Percentiles rank a stretch among this genome's conserved stretches.
phyloP scores from a whole-genome alignment of 2,113 vertebrate genomes.

The Bos javanicus region DNA sequence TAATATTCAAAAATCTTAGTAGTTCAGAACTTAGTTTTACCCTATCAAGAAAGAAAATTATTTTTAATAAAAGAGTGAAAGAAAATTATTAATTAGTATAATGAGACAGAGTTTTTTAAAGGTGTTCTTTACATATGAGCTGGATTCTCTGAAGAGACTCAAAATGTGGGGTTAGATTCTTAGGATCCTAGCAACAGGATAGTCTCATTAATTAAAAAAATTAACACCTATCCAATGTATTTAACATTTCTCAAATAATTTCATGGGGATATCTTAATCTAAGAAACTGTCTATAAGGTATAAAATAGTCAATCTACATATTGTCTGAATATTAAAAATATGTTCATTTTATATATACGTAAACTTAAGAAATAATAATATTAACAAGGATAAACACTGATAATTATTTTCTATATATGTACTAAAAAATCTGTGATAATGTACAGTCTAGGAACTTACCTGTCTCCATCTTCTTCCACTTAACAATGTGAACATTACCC shows the following conservation, averaged over 20 bases:
- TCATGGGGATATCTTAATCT: not conserved
- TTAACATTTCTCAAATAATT: not conserved
- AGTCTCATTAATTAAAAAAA: not conserved
- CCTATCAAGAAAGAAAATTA: slow-evolving; percentile 19
- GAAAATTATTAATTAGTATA: slow-evolving; percentile 17
- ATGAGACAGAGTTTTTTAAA: not conserved
- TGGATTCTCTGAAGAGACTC: not conserved
- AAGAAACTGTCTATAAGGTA: not conserved
- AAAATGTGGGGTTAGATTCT: not conserved
- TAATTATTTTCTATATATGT: not conserved
- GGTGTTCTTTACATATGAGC: slow-evolving; percentile 18
- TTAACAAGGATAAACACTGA: not conserved
- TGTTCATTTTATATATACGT: slow-evolving; percentile 1
- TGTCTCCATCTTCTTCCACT: not conserved
- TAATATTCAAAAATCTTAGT: slow-evolving; percentile 39
- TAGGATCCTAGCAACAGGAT: not conserved
- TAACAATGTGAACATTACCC: not conserved
- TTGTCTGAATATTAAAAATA: not conserved
- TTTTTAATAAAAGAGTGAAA: not conserved
- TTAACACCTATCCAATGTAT: slow-evolving; percentile 5
- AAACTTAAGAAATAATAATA: slow-evolving; percentile 13
- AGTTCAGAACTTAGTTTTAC: slow-evolving; percentile 29
- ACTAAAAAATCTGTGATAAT: not conserved
- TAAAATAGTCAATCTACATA: not conserved
- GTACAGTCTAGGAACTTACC: not conserved